These are phyloP conservation scores for Eristalis intricaria DNA, from an alignment of 2,888 invertebrate genomes.

Conservation along the genomic window DNA sequence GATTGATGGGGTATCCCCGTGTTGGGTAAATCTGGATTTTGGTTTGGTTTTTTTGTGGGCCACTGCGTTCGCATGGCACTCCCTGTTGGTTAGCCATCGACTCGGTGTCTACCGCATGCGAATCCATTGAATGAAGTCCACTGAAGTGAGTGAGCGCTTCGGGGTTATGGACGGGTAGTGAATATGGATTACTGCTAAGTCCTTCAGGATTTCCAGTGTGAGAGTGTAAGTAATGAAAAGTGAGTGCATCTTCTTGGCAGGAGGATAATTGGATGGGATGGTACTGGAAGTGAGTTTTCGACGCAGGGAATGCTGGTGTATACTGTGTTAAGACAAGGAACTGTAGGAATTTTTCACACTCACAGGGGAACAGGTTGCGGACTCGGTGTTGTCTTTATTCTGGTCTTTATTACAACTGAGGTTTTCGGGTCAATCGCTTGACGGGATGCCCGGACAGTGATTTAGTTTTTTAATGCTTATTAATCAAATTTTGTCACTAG, in stretches of 20 bases:
- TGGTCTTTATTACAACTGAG: no score
- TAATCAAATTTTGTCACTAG: no score
- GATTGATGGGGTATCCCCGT: conserved; percentile 68
- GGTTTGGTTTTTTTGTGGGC: conserved; percentile 27
- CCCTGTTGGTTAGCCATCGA: conserved; percentile 37
- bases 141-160: conserved; percentile 30
- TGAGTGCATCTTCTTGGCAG: conserved; percentile 49
- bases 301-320: neutral
- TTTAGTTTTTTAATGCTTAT: no score
- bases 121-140: conserved; percentile 60
- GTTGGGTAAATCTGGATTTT: conserved; percentile 52
- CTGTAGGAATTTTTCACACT: no score
- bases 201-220: conserved; percentile 47
- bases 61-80: conserved; percentile 13
- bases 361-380: no score
- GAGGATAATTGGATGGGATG: conserved; percentile 61
- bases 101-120: conserved; percentile 15
- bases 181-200: conserved; percentile 62
- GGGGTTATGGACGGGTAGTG: conserved; percentile 38
- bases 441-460: no score
- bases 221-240: conserved; percentile 56
- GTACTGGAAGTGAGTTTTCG: conserved; percentile 17
- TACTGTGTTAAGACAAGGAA: neutral
- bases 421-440: no score
- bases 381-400: no score